Percentiles rank a stretch among this genome's conserved stretches.
Evolutionary conservation across 2,888 invertebrate genomes (phyloP).

Genomic region (Camponotus fellah): DNA sequence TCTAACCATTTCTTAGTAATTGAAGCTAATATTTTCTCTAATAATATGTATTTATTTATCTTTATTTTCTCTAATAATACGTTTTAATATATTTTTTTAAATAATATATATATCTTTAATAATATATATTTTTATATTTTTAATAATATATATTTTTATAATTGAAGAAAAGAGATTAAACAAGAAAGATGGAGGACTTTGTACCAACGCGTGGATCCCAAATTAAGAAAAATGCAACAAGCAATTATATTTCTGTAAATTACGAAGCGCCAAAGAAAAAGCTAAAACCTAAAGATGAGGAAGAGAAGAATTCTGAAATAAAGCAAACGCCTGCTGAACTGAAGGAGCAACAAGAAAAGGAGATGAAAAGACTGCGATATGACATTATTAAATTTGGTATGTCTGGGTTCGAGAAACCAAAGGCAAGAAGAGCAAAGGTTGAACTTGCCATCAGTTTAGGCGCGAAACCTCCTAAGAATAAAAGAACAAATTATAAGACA

Average conservation of each 20-base stretch:
- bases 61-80: not conserved
- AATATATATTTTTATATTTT: not conserved
- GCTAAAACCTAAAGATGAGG: conserved; percentile 32
- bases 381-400: conserved; percentile 95
- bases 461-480: conserved; percentile 92
- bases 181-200: conserved; percentile 77
- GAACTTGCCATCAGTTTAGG: conserved; percentile 93
- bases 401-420: conserved; percentile 90
- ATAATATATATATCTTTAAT: too few relatives aligned
- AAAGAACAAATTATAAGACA: conserved; percentile 91
- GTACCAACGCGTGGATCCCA: conserved; percentile 77
- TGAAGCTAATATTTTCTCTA: not conserved
- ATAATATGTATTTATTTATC: conserved; percentile 5
- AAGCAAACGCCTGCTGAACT: conserved; percentile 57
- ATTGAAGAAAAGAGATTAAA: not conserved
- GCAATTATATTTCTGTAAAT: conserved; percentile 70
- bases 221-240: conserved; percentile 62
- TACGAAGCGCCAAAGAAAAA: conserved; percentile 74
- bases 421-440: conserved; percentile 93
- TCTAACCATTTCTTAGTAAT: not conserved
- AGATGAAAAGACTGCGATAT: conserved; percentile 92
- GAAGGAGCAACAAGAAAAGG: conserved; percentile 87
- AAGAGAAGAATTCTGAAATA: not conserved
- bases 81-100: conserved; percentile 5
- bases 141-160: conserved; percentile 25